Base-by-base conservation (phyloP, 1,140 invertebrate genomes). In the Dinothrombium tinctorium region DNA sequence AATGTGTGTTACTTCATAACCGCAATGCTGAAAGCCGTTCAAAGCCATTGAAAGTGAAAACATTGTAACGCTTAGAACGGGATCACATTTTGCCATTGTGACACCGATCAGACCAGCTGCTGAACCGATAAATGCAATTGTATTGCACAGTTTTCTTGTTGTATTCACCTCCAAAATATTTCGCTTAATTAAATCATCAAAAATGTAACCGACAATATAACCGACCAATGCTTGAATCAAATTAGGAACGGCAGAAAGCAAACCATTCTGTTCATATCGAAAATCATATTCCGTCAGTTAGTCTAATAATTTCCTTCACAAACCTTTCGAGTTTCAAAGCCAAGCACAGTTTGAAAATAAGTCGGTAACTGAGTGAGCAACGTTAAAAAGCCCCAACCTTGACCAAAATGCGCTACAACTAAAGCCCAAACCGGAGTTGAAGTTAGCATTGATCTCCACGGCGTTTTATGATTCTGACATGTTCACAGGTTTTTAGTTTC, bases 351-450 rank as follows among this genome's bases (percentile, higher is more conserved):
- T 52, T 83, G 78, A 70, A 94, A 77, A 58, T 87, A 96, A 1
- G 77, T 86, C 6, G 89, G 89, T 41, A 95, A 63, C 53, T 87
- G 79, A 56, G 84, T 84, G 37, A 92, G 69, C 32, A 94, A 72
- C 3, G 80, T 90, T 61, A 92, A 92, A 61, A 86, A 90, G 1
- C 82, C 79, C 64, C 86, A 95, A 43, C 92, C 86, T 44, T 82
- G 82, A 40, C 78, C 73, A 25, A 73, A 78, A 55, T 94, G 86
- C 0, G 79, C 80, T 14, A 86, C 58, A 39, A 90, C 69, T 52
- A 92, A 82, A 2, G 84, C 83, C 80, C 81, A 89, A 3, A 94
- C 82, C 0, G 83, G 76, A 1, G 65, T 51, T 0, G 83, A 87
- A 1, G 68, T 72, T 5, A 92, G 56, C 45, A 95, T 67, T 20